Percentiles rank a stretch among this genome's conserved stretches.
Conservation (phyloP, 2,113 vertebrate genomes). For the Ameiurus melas region DNA sequence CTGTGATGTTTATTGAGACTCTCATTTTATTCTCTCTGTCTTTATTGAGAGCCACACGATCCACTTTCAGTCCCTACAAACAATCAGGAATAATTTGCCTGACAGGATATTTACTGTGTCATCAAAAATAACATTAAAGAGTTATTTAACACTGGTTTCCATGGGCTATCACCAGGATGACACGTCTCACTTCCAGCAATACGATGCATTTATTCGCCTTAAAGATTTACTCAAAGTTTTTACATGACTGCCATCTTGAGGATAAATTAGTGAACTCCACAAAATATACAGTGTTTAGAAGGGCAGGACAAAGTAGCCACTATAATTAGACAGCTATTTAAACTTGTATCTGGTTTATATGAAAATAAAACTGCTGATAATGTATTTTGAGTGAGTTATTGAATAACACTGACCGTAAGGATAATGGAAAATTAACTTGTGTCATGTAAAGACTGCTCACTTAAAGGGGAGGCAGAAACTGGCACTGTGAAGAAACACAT, state of each 20-base stretch:
- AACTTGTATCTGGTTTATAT: not conserved
- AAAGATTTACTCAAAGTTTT: not conserved
- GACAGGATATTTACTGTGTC: not conserved
- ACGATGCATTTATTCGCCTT: not conserved
- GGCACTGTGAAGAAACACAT: not conserved
- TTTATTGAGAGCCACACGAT: not conserved
- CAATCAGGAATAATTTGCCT: constrained; percentile 7
- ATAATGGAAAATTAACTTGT: not conserved
- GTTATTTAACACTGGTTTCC: constrained; percentile 33
- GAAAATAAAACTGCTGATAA: not conserved
- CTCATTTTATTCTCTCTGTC: not conserved
- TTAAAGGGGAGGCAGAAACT: not conserved
- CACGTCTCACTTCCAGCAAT: constrained; percentile 3
- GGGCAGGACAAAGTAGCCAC: not conserved
- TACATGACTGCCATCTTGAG: constrained; percentile 40
- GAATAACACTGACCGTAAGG: not conserved
- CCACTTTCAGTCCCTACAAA: constrained; percentile 14
- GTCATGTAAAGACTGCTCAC: not conserved
- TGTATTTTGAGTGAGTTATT: not conserved
- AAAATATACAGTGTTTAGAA: not conserved
- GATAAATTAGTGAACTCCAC: constrained; percentile 22
- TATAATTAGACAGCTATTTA: not conserved
- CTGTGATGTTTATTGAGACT: not conserved
- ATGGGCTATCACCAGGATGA: constrained; percentile 18
- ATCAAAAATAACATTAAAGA: constrained; percentile 33